These are phyloP conservation scores for Xiphophorus birchmanni DNA, from an alignment of 2,797 vertebrate species.

Conservation along the genomic window DNA sequence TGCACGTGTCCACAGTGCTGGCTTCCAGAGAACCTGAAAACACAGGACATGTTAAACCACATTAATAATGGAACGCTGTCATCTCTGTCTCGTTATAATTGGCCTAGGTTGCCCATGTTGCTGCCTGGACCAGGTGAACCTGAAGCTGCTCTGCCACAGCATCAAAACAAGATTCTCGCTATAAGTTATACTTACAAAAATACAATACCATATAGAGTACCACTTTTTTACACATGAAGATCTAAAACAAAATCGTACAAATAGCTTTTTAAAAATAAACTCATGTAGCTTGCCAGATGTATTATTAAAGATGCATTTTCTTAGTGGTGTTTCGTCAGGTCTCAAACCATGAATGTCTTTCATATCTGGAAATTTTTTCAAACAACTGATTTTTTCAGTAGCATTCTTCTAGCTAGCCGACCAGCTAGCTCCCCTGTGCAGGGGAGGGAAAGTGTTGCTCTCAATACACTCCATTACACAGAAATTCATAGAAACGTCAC, in stretches of 20 bases:
- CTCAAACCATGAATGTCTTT: not conserved
- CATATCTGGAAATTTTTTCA: too few species aligned
- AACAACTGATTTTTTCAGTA: not conserved
- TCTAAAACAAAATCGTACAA: not conserved
- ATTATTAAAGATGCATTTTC: not conserved
- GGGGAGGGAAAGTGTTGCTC: too few species aligned
- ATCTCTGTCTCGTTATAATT: not conserved
- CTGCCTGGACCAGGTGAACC: constrained; percentile 1
- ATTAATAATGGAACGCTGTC: constrained; percentile 1
- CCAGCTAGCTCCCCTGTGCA: too few species aligned
- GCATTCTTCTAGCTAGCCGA: not conserved
- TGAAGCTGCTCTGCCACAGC: not conserved
- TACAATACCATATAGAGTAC: not conserved
- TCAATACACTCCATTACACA: too few species aligned
- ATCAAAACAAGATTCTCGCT: not conserved
- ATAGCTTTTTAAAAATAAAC: not conserved
- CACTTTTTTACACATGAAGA: not conserved
- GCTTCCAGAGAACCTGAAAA: constrained; percentile 95
- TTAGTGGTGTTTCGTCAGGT: not conserved
- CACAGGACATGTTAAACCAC: constrained; percentile 29
- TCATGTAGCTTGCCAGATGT: not conserved
- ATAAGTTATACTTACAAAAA: not conserved
- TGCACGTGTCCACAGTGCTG: constrained; percentile 99
- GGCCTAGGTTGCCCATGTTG: not conserved
- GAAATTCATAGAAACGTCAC: too few species aligned